phyloP scores from a whole-genome alignment of 2,888 invertebrate genomes.

The Yponomeuta sedellus region DNA sequence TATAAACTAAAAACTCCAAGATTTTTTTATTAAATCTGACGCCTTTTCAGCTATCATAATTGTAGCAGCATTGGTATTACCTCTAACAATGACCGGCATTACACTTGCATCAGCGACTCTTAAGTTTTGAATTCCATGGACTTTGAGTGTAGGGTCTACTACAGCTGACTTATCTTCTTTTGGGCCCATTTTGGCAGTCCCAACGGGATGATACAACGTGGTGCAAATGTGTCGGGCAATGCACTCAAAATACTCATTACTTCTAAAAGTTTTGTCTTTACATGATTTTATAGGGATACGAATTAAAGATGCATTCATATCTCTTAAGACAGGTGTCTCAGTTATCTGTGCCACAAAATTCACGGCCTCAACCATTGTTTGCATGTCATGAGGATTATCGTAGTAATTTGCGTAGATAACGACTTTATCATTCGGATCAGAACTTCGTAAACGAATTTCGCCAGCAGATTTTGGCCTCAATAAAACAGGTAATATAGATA shows the following conservation, averaged over 20 bases:
- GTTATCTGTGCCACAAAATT: conserved; percentile 33
- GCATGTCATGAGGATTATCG: conserved; percentile 69
- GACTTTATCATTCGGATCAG: conserved; percentile 70
- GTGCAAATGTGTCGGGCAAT: conserved; percentile 42
- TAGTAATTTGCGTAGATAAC: conserved; percentile 79
- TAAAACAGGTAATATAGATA: conserved; percentile 74
- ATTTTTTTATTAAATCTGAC: conserved; percentile 77
- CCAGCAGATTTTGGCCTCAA: conserved; percentile 83
- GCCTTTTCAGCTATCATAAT: conserved; percentile 82
- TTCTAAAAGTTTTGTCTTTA: conserved; percentile 31
- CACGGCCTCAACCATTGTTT: conserved; percentile 37
- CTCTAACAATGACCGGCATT: conserved; percentile 79
- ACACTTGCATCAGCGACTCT: conserved; percentile 81
- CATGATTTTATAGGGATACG: conserved; percentile 50
- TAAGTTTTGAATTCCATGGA: conserved; percentile 67
- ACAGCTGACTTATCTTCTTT: conserved; percentile 58
- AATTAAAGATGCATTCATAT: conserved; percentile 36
- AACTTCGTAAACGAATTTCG: conserved; percentile 78
- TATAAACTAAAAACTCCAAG: conserved; percentile 45
- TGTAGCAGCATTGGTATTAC: conserved; percentile 78
- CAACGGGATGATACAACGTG: conserved; percentile 82
- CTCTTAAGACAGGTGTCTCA: conserved; percentile 41
- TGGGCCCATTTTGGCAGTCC: conserved; percentile 80
- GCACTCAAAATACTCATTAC: conserved; percentile 45
- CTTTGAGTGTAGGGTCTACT: conserved; percentile 72